Evolutionary conservation across 2,113 vertebrate genomes (phyloP).

Genomic region (Trematomus loennbergii): DNA sequence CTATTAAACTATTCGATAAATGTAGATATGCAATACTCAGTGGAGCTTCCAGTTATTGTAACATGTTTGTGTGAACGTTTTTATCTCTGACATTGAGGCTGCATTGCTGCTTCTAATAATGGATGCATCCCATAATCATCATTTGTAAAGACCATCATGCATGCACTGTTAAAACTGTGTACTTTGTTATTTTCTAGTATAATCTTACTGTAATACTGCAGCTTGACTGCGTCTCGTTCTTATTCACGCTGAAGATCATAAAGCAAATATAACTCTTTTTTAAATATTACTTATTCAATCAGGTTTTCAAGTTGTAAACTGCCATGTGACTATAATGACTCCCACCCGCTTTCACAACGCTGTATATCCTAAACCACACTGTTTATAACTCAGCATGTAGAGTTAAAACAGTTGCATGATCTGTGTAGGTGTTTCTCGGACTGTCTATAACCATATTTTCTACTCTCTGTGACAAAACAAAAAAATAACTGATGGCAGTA

Average conservation of each 20-base stretch:
- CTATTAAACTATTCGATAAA: constrained; percentile 29
- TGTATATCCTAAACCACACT: constrained; percentile 30
- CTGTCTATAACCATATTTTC: constrained; percentile 61
- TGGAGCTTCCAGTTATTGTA: constrained; percentile 62
- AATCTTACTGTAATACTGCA: constrained; percentile 31
- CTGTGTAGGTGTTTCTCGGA: constrained; percentile 53
- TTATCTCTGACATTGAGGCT: constrained; percentile 19
- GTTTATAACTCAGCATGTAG: constrained; percentile 58
- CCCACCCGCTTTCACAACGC: constrained; percentile 15
- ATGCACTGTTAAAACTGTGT: constrained; percentile 40
- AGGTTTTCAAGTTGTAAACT: constrained; percentile 50
- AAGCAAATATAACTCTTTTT: constrained; percentile 18
- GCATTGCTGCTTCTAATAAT: constrained; percentile 24
- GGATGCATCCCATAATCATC: constrained; percentile 12
- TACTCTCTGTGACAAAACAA: constrained; percentile 54
- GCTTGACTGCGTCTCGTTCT: constrained; percentile 10
- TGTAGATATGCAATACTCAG: constrained; percentile 72
- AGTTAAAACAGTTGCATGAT: constrained; percentile 66
- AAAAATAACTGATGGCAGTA: constrained; percentile 44
- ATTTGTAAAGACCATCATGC: constrained; percentile 26
- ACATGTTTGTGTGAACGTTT: constrained; percentile 43
- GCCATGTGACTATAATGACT: constrained; percentile 53
- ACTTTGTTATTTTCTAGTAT: constrained; percentile 22
- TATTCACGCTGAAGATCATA: neutral
- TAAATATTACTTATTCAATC: constrained; percentile 27